phyloP scores from a whole-genome alignment of 2,797 vertebrate genomes.

The Remorina albescens region DNA sequence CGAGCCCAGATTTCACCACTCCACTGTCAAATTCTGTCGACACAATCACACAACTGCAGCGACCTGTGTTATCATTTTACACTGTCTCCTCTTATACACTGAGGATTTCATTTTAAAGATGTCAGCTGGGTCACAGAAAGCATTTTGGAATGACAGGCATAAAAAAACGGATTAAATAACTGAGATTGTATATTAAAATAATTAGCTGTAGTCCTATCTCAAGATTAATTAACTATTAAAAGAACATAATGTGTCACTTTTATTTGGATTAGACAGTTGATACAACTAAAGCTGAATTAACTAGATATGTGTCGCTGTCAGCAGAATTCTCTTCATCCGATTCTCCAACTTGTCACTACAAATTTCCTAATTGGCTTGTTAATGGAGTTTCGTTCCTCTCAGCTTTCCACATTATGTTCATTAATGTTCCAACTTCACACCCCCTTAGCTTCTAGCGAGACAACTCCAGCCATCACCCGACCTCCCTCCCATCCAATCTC shows the following conservation, averaged over 20 bases:
- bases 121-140: too few species aligned
- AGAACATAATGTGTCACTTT: background rate
- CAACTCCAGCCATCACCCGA: slow-evolving; percentile 27
- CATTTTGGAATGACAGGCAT: too few species aligned
- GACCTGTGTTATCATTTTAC: background rate
- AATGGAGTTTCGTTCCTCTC: slow-evolving; percentile 30
- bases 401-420: slow-evolving; percentile 45
- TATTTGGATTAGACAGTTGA: background rate
- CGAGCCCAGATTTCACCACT: too few species aligned
- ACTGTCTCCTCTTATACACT: too few species aligned
- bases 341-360: slow-evolving; percentile 28
- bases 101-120: too few species aligned
- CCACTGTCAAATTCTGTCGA: too few species aligned
- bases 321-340: slow-evolving; percentile 16
- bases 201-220: too few species aligned
- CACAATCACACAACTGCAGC: too few species aligned
- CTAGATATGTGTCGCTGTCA: slow-evolving; percentile 40
- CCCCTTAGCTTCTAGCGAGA: slow-evolving; percentile 29
- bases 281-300: slow-evolving; percentile 20
- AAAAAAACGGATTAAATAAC: too few species aligned
- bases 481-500: background rate
- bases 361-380: slow-evolving; percentile 54
- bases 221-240: too few species aligned
- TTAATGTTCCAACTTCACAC: slow-evolving; percentile 41
- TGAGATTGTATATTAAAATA: too few species aligned